Conservation (phyloP, 2,888 invertebrate species). For the Lasioglossum leucozonium region DNA sequence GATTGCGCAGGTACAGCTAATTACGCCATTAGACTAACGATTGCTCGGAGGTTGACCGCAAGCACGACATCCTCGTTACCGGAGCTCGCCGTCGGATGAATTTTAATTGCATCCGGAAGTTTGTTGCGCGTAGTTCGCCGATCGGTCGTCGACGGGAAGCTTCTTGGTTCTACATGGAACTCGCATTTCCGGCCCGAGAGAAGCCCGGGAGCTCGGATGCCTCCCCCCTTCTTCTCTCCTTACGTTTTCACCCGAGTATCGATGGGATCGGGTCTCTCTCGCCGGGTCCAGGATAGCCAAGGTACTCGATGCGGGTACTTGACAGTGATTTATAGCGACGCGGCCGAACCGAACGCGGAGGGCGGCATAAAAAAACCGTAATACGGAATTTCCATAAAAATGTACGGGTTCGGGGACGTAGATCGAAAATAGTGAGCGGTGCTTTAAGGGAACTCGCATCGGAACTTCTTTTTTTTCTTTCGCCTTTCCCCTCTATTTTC, state of each 20-base stretch:
- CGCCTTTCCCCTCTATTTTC: not conserved
- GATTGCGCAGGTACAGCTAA: constrained; percentile 30
- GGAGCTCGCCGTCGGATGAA: constrained; percentile 63
- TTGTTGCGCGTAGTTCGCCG: constrained; percentile 55
- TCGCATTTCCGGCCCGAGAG: constrained; percentile 9
- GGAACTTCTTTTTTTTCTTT: constrained; percentile 11
- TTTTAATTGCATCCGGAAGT: constrained; percentile 76
- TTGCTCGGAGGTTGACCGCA: constrained; percentile 36
- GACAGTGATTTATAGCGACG: constrained; percentile 53
- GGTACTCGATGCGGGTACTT: constrained; percentile 13
- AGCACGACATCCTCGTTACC: constrained; percentile 23
- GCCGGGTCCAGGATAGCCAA: not conserved
- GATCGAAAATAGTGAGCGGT: constrained; percentile 20
- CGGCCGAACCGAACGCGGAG: not conserved
- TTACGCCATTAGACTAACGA: constrained; percentile 44
- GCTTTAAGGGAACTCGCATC: not conserved
- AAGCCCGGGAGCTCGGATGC: not conserved
- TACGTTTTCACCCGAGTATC: constrained; percentile 8
- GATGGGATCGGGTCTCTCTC: constrained; percentile 32
- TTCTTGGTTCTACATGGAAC: constrained; percentile 7
- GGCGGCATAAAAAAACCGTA: constrained; percentile 24
- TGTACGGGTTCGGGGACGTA: not conserved
- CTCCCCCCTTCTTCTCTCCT: not conserved
- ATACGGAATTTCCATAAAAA: constrained; percentile 44
- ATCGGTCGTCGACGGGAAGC: not conserved